Evolutionary conservation across 2,113 vertebrate genomes (phyloP), one percentile per base, ranked within the genome.

Genomic region (Chaenogobius annularis): DNA sequence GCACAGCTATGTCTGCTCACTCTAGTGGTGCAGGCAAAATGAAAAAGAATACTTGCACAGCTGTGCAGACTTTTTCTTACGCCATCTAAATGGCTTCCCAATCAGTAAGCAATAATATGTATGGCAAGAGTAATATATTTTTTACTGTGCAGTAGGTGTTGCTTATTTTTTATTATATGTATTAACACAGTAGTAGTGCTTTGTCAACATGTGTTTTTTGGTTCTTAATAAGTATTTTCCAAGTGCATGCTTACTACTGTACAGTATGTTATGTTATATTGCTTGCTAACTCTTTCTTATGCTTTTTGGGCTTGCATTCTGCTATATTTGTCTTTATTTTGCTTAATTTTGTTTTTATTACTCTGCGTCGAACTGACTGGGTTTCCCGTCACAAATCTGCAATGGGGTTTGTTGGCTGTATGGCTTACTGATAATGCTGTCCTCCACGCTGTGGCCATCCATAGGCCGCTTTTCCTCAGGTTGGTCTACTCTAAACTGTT

Each of bases 401-500:
- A 85, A 86, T 92, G 88, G 89, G 88, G 66, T 88, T 90, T 89
- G 88, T 75, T 89, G 90, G 70, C 85, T 82, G 68, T 87, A 83
- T 90, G 90, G 85, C 83, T 91, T 82, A 90, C 87, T 80, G 77
- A 84, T 85, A 83, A 64, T 89, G 79, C 84, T 83, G 73, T 84
- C 84, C 61, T 80, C 82, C 69, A 66, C 69, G 75, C 62, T 82
- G 74, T 72, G 85, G 72, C 78, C 83, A 84, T 83, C 77, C 73
- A 0, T 89, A 93, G 90, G 89, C 92, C 86, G 90, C 90, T 85
- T 92, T 92, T 66, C 87, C 88, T 74, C 90, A 93, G 92, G 91
- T 93, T 90, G 86, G 92, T 92, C 79, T 80, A 43, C 26, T 31
- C 26, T 9, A 52, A 84, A 75, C 72, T 76, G 31, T 77, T 47